Evolutionary conservation across 2,113 vertebrate species (phyloP).

Genomic region (Eurystomus gularis): DNA sequence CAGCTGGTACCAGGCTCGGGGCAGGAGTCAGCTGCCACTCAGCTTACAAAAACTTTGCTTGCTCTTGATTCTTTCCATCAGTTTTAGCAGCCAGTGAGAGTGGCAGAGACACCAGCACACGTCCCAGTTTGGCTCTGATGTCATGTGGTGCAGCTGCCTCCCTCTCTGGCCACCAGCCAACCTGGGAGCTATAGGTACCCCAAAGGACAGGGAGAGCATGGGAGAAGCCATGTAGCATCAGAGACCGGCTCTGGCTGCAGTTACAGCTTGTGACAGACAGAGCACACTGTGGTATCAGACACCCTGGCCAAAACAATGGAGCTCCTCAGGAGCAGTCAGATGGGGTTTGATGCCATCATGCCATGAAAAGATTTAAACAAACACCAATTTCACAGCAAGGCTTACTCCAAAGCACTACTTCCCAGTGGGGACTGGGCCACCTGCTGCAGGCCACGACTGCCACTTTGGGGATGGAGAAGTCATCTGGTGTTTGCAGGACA

Average conservation of each 20-base stretch:
- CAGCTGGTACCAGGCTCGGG: neutral
- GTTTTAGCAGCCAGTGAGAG: neutral
- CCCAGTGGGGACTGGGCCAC: rapidly evolving
- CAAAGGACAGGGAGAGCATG: neutral
- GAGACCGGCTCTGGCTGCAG: neutral
- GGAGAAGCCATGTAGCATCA: neutral
- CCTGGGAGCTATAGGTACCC: neutral
- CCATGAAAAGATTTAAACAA: neutral
- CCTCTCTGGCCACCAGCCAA: neutral
- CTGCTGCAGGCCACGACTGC: neutral
- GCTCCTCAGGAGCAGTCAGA: neutral
- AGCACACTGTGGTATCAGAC: neutral
- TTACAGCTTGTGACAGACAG: neutral
- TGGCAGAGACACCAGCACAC: neutral
- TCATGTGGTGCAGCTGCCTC: neutral
- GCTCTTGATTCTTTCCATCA: neutral
- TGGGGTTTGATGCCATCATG: neutral
- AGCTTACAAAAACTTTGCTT: neutral
- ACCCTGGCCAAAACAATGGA: neutral
- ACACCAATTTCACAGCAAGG: neutral
- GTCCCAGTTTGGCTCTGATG: neutral
- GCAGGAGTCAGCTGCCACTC: neutral
- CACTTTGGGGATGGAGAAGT: neutral
- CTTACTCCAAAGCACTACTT: neutral
- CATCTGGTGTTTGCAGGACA: neutral